Evolutionary conservation across 2,888 invertebrate species (phyloP).

Genomic region (Leucophora obtusa): DNA sequence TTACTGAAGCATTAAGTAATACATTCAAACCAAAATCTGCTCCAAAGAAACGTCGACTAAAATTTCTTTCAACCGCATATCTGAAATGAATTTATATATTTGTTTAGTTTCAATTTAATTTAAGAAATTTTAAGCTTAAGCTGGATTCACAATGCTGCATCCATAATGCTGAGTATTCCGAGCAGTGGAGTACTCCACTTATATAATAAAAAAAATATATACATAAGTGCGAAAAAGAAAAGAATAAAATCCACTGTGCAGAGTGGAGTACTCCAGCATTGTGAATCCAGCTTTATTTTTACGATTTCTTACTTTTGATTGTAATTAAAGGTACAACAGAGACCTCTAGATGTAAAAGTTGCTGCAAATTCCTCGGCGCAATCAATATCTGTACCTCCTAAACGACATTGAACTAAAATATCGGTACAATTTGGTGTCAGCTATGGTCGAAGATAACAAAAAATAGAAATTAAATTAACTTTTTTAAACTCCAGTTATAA

Average conservation of each 20-base stretch:
- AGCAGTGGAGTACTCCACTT: no score
- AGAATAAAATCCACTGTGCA: no score
- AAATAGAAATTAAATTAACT: not conserved
- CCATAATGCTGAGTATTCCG: no score
- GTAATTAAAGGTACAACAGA: conserved; percentile 79
- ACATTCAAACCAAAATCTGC: conserved; percentile 79
- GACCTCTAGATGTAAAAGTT: conserved; percentile 78
- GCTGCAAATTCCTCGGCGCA: conserved; percentile 74
- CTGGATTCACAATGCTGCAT: no score
- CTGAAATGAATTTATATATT: conserved; percentile 20
- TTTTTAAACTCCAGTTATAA: no score
- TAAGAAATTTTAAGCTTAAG: not conserved
- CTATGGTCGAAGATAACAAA: conserved; percentile 67
- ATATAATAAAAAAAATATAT: no score
- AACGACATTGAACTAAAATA: conserved; percentile 75
- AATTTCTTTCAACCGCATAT: conserved; percentile 59
- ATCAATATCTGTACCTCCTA: conserved; percentile 71
- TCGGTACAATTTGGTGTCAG: conserved; percentile 78
- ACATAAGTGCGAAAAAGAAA: no score
- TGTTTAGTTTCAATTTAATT: not conserved
- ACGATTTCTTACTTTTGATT: conserved; percentile 67
- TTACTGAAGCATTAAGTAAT: conserved; percentile 80
- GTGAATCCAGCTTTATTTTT: no score
- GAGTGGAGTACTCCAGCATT: no score
- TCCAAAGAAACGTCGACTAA: conserved; percentile 63